Percentiles rank a stretch among this genome's conserved stretches.
phyloP scores from a whole-genome alignment of 2,113 vertebrate genomes.

The Nothoprocta pentlandii region DNA sequence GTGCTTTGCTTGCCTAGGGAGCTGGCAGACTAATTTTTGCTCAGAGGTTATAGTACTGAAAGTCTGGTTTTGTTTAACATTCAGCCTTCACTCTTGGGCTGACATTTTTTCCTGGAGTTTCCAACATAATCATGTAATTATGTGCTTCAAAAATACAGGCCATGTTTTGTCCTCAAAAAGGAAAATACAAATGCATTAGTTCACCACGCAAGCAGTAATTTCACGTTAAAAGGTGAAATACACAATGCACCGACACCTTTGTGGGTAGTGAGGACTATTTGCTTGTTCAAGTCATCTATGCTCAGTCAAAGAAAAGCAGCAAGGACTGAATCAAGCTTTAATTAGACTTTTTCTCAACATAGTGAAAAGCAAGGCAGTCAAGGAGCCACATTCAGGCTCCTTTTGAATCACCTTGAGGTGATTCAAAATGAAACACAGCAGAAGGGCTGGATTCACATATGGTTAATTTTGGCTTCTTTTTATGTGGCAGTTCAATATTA shows the following conservation, averaged over 20 bases:
- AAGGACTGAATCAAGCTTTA: slow-evolving; percentile 27
- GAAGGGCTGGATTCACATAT: background rate
- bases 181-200: background rate
- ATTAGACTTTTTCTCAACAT: background rate
- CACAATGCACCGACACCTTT: background rate
- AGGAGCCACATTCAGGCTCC: background rate
- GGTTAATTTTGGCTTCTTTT: background rate
- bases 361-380: background rate
- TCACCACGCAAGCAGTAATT: slow-evolving; percentile 8
- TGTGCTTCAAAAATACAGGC: background rate
- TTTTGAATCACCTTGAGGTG: background rate
- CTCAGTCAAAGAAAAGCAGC: background rate
- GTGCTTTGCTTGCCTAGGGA: slow-evolving; percentile 22
- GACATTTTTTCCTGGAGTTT: slow-evolving; percentile 17
- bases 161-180: background rate
- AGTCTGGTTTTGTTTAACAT: slow-evolving; percentile 17
- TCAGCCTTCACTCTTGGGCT: slow-evolving; percentile 7
- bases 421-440: background rate
- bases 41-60: slow-evolving; percentile 6
- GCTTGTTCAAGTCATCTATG: background rate
- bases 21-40: slow-evolving; percentile 32
- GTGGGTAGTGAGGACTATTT: slow-evolving; percentile 5
- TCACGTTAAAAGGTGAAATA: background rate
- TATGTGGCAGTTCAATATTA: background rate
- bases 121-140: background rate